A percentile compares a stretch with the other conserved stretches of the same genome.
Evolutionary conservation across 1,140 invertebrate species (phyloP).

Genomic region (Lysiphlebus fabarum): DNA sequence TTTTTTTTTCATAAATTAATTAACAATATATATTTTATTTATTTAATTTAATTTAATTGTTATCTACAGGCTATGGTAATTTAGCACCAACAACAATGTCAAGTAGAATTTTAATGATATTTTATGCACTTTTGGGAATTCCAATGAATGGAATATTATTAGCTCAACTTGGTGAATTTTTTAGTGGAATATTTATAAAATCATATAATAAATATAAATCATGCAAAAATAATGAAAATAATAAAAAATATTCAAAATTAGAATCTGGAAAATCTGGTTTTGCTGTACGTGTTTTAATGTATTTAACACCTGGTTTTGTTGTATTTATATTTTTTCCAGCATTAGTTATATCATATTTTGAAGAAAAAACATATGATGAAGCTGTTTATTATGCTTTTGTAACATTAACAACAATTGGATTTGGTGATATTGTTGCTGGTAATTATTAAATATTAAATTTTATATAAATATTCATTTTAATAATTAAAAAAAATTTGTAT

Average conservation of each 20-base stretch:
- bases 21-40: background rate
- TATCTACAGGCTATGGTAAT: conserved; percentile 78
- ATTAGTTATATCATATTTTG: conserved; percentile 81
- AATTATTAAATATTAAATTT: conserved; percentile 24
- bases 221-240: conserved; percentile 54
- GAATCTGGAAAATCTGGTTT: conserved; percentile 69
- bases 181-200: conserved; percentile 71
- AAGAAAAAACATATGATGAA: conserved; percentile 86
- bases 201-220: conserved; percentile 76
- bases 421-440: conserved; percentile 90
- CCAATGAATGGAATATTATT: conserved; percentile 88
- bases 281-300: conserved; percentile 72
- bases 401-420: conserved; percentile 90
- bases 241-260: conserved; percentile 40
- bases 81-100: conserved; percentile 79
- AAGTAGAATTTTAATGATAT: conserved; percentile 84
- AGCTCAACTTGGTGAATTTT: conserved; percentile 75
- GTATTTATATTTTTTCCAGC: conserved; percentile 92
- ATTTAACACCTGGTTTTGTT: conserved; percentile 79
- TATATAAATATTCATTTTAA: background rate
- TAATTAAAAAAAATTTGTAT: background rate
- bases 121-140: conserved; percentile 91
- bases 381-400: conserved; percentile 90
- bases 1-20: background rate
- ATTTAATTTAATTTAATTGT: conserved; percentile 27